Evolutionary conservation across 2,113 vertebrate species (phyloP).

Genomic region (Stegastes partitus): DNA sequence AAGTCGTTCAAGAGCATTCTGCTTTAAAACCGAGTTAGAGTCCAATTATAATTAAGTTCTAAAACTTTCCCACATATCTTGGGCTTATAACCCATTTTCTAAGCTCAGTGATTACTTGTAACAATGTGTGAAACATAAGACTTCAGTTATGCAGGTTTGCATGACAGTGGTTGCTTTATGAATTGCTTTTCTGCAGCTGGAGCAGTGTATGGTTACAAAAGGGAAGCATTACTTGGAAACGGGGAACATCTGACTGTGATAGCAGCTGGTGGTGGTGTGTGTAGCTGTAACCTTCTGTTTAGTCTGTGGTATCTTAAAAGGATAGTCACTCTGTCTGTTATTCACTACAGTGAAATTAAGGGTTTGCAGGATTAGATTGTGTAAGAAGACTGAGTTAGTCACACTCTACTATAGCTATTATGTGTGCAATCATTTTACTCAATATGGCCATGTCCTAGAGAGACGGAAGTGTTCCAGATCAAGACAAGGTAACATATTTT

Average conservation of each 20-base stretch:
- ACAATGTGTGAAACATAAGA: neutral
- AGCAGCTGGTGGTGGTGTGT: neutral
- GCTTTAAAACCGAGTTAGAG: no score
- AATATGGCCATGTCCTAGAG: neutral
- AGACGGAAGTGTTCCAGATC: neutral
- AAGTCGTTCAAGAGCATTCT: no score
- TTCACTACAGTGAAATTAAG: neutral
- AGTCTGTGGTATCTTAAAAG: neutral
- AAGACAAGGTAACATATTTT: neutral
- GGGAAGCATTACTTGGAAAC: neutral
- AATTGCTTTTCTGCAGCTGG: no score
- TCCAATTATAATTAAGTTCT: no score
- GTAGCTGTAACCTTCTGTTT: neutral
- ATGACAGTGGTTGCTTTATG: neutral
- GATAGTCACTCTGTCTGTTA: neutral
- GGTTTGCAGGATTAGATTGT: neutral
- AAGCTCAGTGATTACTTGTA: neutral
- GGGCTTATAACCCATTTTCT: neutral
- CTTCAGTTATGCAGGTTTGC: neutral
- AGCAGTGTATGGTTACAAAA: neutral
- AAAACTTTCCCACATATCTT: no score
- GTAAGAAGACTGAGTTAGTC: no score
- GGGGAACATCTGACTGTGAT: neutral
- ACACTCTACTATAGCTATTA: no score
- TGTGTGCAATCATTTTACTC: no score